Conservation (phyloP, 1,140 invertebrate species). For the Habropoda laboriosa region DNA sequence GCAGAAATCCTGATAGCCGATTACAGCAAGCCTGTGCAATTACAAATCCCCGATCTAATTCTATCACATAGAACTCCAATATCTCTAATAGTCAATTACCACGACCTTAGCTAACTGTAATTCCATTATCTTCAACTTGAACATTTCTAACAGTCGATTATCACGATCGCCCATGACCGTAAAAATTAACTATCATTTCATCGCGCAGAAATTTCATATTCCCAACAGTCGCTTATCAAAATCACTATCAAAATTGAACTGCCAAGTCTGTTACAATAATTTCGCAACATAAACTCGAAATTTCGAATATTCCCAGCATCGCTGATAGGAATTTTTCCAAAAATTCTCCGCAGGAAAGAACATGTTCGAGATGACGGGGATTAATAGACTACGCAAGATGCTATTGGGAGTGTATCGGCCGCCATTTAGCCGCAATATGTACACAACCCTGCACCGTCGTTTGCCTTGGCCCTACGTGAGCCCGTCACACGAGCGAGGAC, state of each 20-base stretch:
- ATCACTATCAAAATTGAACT: too few species aligned
- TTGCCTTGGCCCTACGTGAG: slow-evolving; percentile 47
- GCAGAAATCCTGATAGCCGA: too few species aligned
- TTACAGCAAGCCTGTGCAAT: too few species aligned
- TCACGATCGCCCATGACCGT: not conserved
- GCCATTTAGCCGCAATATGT: slow-evolving; percentile 6
- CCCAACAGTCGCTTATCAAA: not conserved
- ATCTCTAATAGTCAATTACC: not conserved
- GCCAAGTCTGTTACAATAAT: too few species aligned
- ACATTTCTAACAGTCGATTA: not conserved
- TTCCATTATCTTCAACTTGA: not conserved
- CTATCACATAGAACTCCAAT: not conserved
- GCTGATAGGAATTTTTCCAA: too few species aligned
- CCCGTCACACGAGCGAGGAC: slow-evolving; percentile 31
- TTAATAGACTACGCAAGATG: slow-evolving; percentile 14
- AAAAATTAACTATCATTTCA: not conserved
- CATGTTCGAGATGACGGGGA: not conserved
- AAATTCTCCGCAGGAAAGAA: not conserved
- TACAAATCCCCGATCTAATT: too few species aligned
- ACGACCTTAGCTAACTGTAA: not conserved
- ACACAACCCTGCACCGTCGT: slow-evolving; percentile 30
- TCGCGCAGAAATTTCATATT: not conserved
- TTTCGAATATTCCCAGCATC: not conserved
- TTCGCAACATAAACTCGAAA: not conserved
- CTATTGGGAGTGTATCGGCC: slow-evolving; percentile 16